Conservation (phyloP, 2,113 vertebrate species). For the Pungitius pungitius region DNA sequence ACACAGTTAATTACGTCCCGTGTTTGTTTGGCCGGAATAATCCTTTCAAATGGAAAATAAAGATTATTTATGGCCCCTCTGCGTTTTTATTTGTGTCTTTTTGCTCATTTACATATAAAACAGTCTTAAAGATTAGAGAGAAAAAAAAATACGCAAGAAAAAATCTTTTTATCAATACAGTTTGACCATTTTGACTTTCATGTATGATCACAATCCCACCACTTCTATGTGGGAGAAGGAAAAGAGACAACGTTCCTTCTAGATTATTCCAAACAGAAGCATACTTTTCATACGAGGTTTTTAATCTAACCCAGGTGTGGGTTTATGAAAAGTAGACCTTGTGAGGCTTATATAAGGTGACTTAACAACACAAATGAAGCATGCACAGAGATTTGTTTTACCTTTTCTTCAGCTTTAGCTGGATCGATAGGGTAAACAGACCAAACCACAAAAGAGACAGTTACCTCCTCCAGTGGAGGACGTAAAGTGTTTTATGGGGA, state of each 20-base stretch:
- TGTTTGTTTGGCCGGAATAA: conserved; percentile 18
- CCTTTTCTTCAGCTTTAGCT: background rate
- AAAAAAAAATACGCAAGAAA: background rate
- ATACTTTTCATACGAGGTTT: conserved; percentile 29
- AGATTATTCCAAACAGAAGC: conserved; percentile 65
- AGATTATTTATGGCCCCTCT: background rate
- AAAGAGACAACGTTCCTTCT: conserved; percentile 57
- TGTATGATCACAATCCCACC: conserved; percentile 11
- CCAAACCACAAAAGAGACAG: background rate
- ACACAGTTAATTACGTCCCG: conserved; percentile 41
- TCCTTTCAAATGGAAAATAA: conserved; percentile 41
- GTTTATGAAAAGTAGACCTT: conserved; percentile 50
- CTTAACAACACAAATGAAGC: background rate
- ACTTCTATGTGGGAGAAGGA: conserved; percentile 35
- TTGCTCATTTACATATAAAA: conserved; percentile 12
- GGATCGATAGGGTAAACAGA: background rate
- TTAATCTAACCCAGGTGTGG: conserved; percentile 47
- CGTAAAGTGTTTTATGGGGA: background rate
- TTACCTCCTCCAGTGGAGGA: background rate
- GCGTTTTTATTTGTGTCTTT: conserved; percentile 2
- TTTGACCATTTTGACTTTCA: background rate
- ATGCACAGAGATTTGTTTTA: background rate
- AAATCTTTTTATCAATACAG: background rate
- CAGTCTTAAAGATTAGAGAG: background rate
- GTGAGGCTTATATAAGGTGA: conserved; percentile 64